Conservation (phyloP, 2,113 vertebrate genomes). For the Aphyosemion australe region DNA sequence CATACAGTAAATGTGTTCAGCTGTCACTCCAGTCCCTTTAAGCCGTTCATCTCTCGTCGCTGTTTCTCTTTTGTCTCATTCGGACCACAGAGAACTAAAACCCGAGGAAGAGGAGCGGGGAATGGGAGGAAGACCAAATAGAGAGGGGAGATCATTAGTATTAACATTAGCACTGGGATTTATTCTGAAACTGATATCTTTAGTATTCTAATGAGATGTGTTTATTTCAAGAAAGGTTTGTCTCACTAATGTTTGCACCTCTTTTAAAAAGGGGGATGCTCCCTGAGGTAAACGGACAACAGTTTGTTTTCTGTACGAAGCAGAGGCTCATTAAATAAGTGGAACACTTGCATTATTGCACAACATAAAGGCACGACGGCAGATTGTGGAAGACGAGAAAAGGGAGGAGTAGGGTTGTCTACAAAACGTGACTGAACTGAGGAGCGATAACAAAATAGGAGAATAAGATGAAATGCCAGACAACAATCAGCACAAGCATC, state of each 20-base stretch:
- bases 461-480: constrained; percentile 32
- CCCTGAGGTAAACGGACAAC: constrained; percentile 42
- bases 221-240: constrained; percentile 46
- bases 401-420: neutral
- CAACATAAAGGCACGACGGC: constrained; percentile 31
- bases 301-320: constrained; percentile 47
- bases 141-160: constrained; percentile 25
- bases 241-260: constrained; percentile 55
- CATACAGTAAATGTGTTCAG: constrained; percentile 21
- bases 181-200: constrained; percentile 28
- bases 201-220: constrained; percentile 46
- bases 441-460: constrained; percentile 9
- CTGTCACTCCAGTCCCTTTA: constrained; percentile 63
- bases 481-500: constrained; percentile 30
- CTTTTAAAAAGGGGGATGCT: constrained; percentile 28
- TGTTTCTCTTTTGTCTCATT: constrained; percentile 36
- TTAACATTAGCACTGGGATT: constrained; percentile 40
- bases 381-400: constrained; percentile 19
- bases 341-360: constrained; percentile 40
- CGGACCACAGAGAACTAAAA: constrained; percentile 39
- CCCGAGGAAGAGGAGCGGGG: constrained; percentile 40
- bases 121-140: constrained; percentile 5
- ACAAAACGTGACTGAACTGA: constrained; percentile 8
- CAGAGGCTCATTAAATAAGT: constrained; percentile 57
- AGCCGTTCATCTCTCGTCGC: constrained; percentile 48